Evolutionary conservation across 2,888 invertebrate species (phyloP), one percentile per base, ranked within the genome.

Genomic region (Tortricodes alternella): DNA sequence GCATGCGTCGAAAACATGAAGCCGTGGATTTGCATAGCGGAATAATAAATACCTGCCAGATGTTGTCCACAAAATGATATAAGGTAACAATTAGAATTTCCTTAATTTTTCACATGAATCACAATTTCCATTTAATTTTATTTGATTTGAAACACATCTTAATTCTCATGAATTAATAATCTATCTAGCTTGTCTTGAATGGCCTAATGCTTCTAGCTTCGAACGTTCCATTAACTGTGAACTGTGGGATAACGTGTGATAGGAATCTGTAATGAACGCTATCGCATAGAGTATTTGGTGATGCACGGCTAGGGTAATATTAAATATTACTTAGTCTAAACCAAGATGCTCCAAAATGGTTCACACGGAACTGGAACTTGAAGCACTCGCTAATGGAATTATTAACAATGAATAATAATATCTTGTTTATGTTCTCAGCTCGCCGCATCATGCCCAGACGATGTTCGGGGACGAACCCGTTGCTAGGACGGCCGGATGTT

Each of bases 1-100:
- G 41, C 41, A 1, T 43, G 41, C n/a, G 41, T 43, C 1, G 41
- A 43, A 1, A 43, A 43, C 16, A 43, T 43, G 24, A 43, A 43
- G 9, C 41, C 41, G 2, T 43, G 41, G 41, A 27, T 43, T 27
- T 9, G 2, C 15, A 0, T 43, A 4, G 24, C 5, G 2, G 4
- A 2, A 15, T 15, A 27, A 5, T 21, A 21, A 0, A n/a, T n/a
- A n/a, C n/a, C n/a, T n/a, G n/a, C n/a, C n/a, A n/a, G n/a, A n/a
- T n/a, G n/a, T n/a, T n/a, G n/a, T n/a, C n/a, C n/a, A n/a, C n/a
- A n/a, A n/a, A n/a, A n/a, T n/a, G n/a, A n/a, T n/a, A n/a, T n/a
- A n/a, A n/a, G n/a, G n/a, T n/a, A n/a, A n/a, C n/a, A n/a, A n/a
- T n/a, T n/a, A n/a, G n/a, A n/a, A n/a, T n/a, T n/a, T n/a, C n/a